Base-by-base conservation (phyloP, 2,797 vertebrate genomes). In the Arctocebus calabarensis region DNA sequence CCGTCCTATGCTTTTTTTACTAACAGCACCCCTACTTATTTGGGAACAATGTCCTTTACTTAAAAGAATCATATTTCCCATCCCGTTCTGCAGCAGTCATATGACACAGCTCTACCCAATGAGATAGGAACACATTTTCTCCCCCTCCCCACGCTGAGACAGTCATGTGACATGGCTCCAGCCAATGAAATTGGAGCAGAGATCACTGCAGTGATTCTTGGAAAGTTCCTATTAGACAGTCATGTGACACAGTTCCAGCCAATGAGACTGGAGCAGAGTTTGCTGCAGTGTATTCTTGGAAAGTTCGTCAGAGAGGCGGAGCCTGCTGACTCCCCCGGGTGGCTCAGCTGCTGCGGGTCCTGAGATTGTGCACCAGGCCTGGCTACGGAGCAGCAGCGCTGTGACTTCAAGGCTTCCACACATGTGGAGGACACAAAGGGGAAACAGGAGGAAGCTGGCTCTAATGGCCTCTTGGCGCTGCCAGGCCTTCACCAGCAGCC, bases 341-440 rank as follows among this genome's bases (percentile, higher is more conserved):
- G 29, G 27, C 9, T 3, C 16, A 13, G 7, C 40, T 0, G 5
- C 34, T 40, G 16, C 4, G 2, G 3, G 7, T 62, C 3, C 4
- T 45, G 57, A 22, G 1, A 11, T 52, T 40, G 52, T 57, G 10
- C 70, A 12, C 0, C 0, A 52, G 48, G 29, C 29, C 11, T 32
- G 23, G 34, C 19, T 22, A 75, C 5, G 19, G 13, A 55, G 78
- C 23, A 32, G 48, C 32, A 19, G 14, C 0, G 0, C 25, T 7
- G 20, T 40, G 19, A 43, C n/a, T 8, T 85, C 52, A 84, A 1
- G 22, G n/a, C 10, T 10, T 48, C 13, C 22, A 27, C 19, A 12
- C 6, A n/a, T 2, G 16, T 17, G 27, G 5, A 64, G 62, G 61
- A 32, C 27, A 3, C 27, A 6, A 17, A 34, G 7, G 12, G 5